Percentiles rank a stretch among this genome's conserved stretches.
These are phyloP conservation scores for Enoplosus armatus DNA, from an alignment of 2,797 vertebrate species.

Conservation along the genomic window DNA sequence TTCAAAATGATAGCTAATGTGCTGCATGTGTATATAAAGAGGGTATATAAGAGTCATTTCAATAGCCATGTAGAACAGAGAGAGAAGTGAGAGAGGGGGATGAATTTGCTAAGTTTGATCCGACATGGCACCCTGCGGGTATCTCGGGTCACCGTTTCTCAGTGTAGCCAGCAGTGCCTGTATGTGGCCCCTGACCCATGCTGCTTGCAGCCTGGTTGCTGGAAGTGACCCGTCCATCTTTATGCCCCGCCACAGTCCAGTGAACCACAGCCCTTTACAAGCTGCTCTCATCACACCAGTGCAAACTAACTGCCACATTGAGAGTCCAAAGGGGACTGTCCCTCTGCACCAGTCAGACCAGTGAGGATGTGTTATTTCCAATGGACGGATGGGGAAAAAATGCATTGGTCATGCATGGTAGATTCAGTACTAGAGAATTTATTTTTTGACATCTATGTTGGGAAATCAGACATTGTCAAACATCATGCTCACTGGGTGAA, in stretches of 20 bases:
- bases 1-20: not conserved
- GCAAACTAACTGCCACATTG: not conserved
- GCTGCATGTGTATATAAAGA: not conserved
- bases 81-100: constrained; percentile 6
- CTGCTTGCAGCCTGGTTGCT: constrained; percentile 39
- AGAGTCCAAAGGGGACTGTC: constrained; percentile 8
- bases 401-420: not conserved
- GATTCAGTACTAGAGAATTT: not conserved
- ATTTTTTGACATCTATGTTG: not conserved
- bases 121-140: constrained; percentile 11
- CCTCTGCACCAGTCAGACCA: constrained; percentile 48
- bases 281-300: constrained; percentile 13
- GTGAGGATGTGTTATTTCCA: constrained; percentile 23
- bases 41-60: not conserved
- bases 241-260: constrained; percentile 16
- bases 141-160: constrained; percentile 42
- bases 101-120: constrained; percentile 29
- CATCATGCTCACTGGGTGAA: constrained; percentile 17
- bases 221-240: constrained; percentile 50
- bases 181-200: constrained; percentile 61
- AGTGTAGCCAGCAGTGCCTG: constrained; percentile 36
- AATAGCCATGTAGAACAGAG: not conserved
- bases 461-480: constrained; percentile 10
- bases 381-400: not conserved
- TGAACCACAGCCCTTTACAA: constrained; percentile 1